Percentiles rank a stretch among this genome's conserved stretches.
Conservation (phyloP, 2,888 invertebrate species). For the Ditula angustiorana region DNA sequence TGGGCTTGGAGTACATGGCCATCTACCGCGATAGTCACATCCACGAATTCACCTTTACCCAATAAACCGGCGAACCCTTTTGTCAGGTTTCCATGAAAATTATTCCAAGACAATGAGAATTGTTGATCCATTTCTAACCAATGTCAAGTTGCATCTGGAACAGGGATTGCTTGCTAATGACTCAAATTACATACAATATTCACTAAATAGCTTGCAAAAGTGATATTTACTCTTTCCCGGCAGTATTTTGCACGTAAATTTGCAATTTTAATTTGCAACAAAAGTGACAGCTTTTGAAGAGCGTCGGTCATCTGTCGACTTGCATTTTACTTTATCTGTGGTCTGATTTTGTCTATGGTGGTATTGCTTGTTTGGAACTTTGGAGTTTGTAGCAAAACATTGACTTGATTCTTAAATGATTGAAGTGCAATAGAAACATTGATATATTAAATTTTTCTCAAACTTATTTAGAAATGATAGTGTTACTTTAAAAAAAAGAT, state of each 20-base stretch:
- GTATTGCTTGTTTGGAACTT: not conserved
- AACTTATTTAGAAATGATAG: no score
- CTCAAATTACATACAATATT: slow-evolving; percentile 10
- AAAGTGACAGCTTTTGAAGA: slow-evolving; percentile 29
- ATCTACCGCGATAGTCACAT: slow-evolving; percentile 87
- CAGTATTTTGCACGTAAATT: slow-evolving; percentile 31
- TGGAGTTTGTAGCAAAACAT: no score
- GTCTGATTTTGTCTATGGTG: slow-evolving; percentile 1
- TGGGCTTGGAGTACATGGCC: slow-evolving; percentile 89
- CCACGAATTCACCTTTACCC: slow-evolving; percentile 86
- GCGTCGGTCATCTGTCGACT: slow-evolving; percentile 29
- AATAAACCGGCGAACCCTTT: slow-evolving; percentile 87
- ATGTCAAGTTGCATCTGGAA: slow-evolving; percentile 63
- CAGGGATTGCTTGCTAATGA: slow-evolving; percentile 42
- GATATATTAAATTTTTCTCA: no score
- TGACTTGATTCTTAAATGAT: no score
- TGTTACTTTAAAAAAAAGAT: no score
- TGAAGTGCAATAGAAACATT: no score
- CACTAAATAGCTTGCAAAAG: not conserved
- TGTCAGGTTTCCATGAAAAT: slow-evolving; percentile 89
- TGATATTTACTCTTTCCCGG: slow-evolving; percentile 36
- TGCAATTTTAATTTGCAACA: slow-evolving; percentile 25
- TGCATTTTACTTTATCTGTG: slow-evolving; percentile 5
- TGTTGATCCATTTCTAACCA: slow-evolving; percentile 86
- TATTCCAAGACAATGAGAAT: slow-evolving; percentile 90